Base-by-base conservation (phyloP, 2,113 vertebrate species). In the Clarias gariepinus region DNA sequence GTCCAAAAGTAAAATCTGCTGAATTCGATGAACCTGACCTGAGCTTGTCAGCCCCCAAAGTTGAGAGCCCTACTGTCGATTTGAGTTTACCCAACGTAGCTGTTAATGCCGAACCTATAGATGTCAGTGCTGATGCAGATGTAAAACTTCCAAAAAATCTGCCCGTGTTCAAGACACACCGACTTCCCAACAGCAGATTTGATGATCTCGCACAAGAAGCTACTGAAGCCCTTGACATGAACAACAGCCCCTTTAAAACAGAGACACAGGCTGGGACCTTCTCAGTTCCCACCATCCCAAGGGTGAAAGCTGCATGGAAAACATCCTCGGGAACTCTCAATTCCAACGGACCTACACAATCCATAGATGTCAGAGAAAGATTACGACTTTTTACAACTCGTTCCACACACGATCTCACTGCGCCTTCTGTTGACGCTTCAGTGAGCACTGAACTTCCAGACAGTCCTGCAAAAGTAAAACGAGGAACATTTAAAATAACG, bases 81-180 rank as follows among this genome's bases (percentile, higher is more conserved):
- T 33, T 82, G 4, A 73, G 60, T 71, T 82, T 85, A 60, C 90
- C 93, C 18, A 93, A 92, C 36, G 83, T 89, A 69, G 88, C 86
- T 19, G 41, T 82, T 16, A 28, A 78, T 5, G 86, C 78, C 1
- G 69, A 73, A 36, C 58, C 81, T 55, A 78, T 82, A 84, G 84
- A 33, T 58, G 64, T 87, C 60, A 90, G 86, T 71, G 57, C 30
- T 15, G 84, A 91, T n/a, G 23, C 41, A n/a, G 28, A 88, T 33
- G 33, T 84, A 3, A 28, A 88, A 33, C 18, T 53, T 61, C 61
- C 81, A 28, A 84, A 91, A 1, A 13, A 90, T 4, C 30, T 94
- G 73, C 94, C 94, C n/a, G 5, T 55, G 28, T 95, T 95, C 85
- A 94, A 89, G 88, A 12, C 87, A n/a, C 95, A 95, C 89, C 91